A percentile compares a stretch with the other conserved stretches of the same genome.
These are phyloP conservation scores for Sericinus montela DNA, from an alignment of 2,888 invertebrate species.

Conservation along the genomic window DNA sequence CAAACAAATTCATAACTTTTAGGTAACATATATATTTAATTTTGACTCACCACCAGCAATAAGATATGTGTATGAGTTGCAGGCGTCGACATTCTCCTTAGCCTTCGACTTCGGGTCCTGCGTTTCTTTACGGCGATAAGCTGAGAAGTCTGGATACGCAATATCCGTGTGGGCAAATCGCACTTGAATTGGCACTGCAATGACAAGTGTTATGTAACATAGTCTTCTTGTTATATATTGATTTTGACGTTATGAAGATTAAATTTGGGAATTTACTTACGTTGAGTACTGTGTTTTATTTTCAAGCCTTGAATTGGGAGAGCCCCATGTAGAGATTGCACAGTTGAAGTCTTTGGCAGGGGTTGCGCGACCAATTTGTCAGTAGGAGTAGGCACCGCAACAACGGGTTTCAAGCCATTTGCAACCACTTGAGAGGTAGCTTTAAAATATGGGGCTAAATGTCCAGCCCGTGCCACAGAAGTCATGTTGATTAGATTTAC, in stretches of 20 bases:
- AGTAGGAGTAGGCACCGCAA: slow-evolving; percentile 69
- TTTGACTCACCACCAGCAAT: slow-evolving; percentile 85
- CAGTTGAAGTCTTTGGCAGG: slow-evolving; percentile 70
- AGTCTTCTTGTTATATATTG: slow-evolving; percentile 35
- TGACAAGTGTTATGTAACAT: slow-evolving; percentile 73
- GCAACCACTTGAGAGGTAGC: slow-evolving; percentile 84
- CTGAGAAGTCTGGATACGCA: slow-evolving; percentile 90
- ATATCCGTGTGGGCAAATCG: slow-evolving; percentile 95
- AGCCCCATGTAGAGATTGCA: slow-evolving; percentile 77
- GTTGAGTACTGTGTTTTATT: slow-evolving; percentile 78
- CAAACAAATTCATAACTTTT: slow-evolving; percentile 21
- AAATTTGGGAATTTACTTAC: slow-evolving; percentile 55
- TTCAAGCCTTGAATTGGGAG: slow-evolving; percentile 81
- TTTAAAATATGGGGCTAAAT: slow-evolving; percentile 83
- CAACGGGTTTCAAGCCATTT: slow-evolving; percentile 81
- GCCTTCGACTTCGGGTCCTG: slow-evolving; percentile 79
- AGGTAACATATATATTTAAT: background rate
- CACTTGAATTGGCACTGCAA: slow-evolving; percentile 80
- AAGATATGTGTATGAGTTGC: slow-evolving; percentile 91
- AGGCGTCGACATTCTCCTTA: slow-evolving; percentile 79
- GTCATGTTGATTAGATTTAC: slow-evolving; percentile 83
- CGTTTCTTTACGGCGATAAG: slow-evolving; percentile 87
- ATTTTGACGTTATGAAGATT: background rate
- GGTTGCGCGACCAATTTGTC: slow-evolving; percentile 67
- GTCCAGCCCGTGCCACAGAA: slow-evolving; percentile 83